Conservation (phyloP, 2,888 invertebrate species). For the Melanostoma scalare region DNA sequence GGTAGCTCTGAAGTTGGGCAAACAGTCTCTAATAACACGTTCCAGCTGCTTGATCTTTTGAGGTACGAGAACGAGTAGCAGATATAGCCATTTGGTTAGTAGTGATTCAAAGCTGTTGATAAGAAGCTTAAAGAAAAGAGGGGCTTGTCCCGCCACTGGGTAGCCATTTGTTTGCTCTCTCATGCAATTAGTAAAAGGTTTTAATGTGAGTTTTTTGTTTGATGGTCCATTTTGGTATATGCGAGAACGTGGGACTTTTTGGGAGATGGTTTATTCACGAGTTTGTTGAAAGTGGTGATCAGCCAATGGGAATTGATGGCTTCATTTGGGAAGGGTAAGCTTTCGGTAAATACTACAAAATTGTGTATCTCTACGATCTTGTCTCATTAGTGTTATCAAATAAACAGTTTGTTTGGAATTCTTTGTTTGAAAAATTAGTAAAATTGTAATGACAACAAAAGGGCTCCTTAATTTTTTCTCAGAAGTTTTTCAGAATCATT, state of each 20-base stretch:
- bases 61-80: conserved; percentile 10
- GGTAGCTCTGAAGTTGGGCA: conserved; percentile 39
- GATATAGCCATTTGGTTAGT: conserved; percentile 11
- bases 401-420: too few relatives aligned
- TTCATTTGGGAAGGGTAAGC: too few relatives aligned
- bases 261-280: background rate
- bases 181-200: conserved; percentile 34
- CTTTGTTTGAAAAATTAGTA: too few relatives aligned
- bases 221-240: conserved; percentile 15
- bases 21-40: conserved; percentile 64
- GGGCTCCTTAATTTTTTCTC: too few relatives aligned
- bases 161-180: conserved; percentile 20
- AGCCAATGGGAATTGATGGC: too few relatives aligned
- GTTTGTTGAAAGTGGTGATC: conserved; percentile 1
- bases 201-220: conserved; percentile 16
- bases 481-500: too few relatives aligned
- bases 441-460: too few relatives aligned
- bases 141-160: conserved; percentile 6
- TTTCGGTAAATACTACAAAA: too few relatives aligned
- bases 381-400: too few relatives aligned
- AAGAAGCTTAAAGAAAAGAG: conserved; percentile 21
- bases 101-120: conserved; percentile 41
- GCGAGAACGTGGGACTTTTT: conserved; percentile 31
- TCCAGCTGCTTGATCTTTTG: conserved; percentile 62
- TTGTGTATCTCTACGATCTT: too few relatives aligned